A percentile compares a stretch with the other conserved stretches of the same genome.
These are phyloP conservation scores for Enhydra lutris DNA, from an alignment of 2,113 vertebrate species.

Conservation along the genomic window DNA sequence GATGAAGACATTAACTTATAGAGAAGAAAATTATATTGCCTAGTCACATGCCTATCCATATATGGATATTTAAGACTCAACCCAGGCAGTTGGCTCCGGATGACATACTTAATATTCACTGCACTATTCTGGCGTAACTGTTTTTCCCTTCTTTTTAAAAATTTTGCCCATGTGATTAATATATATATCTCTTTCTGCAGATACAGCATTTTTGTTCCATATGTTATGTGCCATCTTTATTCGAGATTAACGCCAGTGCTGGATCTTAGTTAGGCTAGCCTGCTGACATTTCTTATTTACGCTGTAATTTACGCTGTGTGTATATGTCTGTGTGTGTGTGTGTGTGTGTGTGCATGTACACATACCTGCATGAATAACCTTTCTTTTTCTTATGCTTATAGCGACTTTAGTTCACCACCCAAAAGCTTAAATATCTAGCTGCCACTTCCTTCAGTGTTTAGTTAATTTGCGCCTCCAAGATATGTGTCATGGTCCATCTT, in stretches of 20 bases:
- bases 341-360: no score
- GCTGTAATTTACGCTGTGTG: fast-evolving
- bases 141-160: background rate
- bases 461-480: background rate
- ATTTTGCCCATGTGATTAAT: background rate
- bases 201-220: background rate
- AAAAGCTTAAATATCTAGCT: background rate
- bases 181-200: background rate
- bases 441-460: background rate
- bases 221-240: background rate
- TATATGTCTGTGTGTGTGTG: fast-evolving
- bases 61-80: background rate
- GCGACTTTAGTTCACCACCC: background rate
- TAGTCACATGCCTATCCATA: background rate
- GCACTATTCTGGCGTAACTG: background rate
- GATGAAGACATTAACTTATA: background rate
- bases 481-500: background rate
- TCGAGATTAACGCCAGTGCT: background rate
- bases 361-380: background rate
- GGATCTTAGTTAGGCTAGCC: background rate
- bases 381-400: background rate
- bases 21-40: background rate
- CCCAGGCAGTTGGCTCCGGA: background rate
- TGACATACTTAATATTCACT: background rate
- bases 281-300: background rate